Base-by-base conservation (phyloP, 2,113 vertebrate genomes). In the Oenanthe melanoleuca region DNA sequence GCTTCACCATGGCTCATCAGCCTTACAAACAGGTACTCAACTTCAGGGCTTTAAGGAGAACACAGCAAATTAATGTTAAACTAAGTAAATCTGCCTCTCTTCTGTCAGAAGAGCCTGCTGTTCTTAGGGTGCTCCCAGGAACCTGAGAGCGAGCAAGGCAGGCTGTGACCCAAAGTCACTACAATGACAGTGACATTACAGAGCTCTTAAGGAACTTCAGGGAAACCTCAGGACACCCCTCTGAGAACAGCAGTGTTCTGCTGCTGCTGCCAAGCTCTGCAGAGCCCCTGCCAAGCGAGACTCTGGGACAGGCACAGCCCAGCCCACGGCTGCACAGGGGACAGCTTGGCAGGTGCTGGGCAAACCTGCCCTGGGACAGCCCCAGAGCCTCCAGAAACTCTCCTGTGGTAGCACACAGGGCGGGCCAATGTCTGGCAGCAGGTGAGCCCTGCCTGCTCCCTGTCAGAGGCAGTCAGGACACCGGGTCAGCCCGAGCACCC, bases 231-330 rank as follows among this genome's bases (percentile, higher is more conserved):
- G 77, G 42, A 73, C 5, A 1, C 2, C 25, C 20, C 81, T 34
- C 0, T 1, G 0, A 28, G 47, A 40, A 5, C 26, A 73, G 33
- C 38, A 49, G 25, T 8, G 63, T 11, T n/a, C 25, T 67, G 72
- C 78, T 63, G 77, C 78, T 63, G 67, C 85, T 81, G 74, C 55
- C 52, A 38, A n/a, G 37, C 74, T 60, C 77, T 72, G 78, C 85
- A 72, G 81, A 89, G 56, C 37, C 50, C 15, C 88, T 42, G 80
- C 67, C 9, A 23, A 47, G 69, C 2, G 1, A 63, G 21, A 45
- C 29, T 31, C 19, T 0, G 0, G 69, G 57, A 71, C 18, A 42
- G 71, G 18, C 14, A 2, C 24, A 2, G 25, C 25, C 60, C 1
- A 0, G 37, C 25, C 25, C 26, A 12, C 0, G 2, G 61, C 70